phyloP scores from a whole-genome alignment of 2,888 invertebrate genomes.

The Seira sanloemensis region DNA sequence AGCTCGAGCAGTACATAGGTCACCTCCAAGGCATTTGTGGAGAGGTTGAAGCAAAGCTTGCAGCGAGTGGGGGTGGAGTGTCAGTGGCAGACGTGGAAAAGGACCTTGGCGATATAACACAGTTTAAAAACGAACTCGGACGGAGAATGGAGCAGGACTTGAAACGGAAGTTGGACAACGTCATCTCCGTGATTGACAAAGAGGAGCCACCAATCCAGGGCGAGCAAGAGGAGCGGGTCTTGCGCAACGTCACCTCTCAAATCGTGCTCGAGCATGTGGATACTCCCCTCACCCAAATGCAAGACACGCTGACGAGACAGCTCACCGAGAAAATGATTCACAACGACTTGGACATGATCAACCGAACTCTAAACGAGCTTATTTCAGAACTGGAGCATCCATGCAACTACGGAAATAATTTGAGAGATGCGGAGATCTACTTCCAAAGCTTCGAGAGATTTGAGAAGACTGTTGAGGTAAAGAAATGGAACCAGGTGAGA shows the following conservation, averaged over 20 bases:
- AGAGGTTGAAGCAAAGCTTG: constrained; percentile 36
- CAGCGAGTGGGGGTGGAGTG: background rate
- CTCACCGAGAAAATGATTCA: constrained; percentile 82
- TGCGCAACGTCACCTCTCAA: constrained; percentile 32
- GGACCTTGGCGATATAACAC: constrained; percentile 25
- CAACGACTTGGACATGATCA: constrained; percentile 83
- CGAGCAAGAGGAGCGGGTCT: constrained; percentile 34
- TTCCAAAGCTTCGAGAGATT: constrained; percentile 85
- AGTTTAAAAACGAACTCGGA: constrained; percentile 22
- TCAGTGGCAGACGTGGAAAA: constrained; percentile 36
- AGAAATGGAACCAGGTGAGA: constrained; percentile 68
- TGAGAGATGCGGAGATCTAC: constrained; percentile 83
- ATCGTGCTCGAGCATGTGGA: constrained; percentile 38
- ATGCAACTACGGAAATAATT: constrained; percentile 84
- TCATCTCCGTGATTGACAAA: constrained; percentile 30
- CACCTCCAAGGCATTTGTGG: constrained; percentile 16
- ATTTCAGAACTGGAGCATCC: constrained; percentile 81
- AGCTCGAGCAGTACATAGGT: constrained; percentile 43
- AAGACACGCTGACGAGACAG: constrained; percentile 76
- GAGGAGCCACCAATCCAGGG: constrained; percentile 63
- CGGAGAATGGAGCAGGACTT: constrained; percentile 41
- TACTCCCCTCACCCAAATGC: constrained; percentile 22
- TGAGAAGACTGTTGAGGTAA: constrained; percentile 86
- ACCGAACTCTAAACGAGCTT: constrained; percentile 83
- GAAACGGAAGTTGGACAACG: constrained; percentile 25